Evolutionary conservation across 1,140 invertebrate genomes (phyloP), one percentile per base, ranked within the genome.

Genomic region (Drosophila willistoni): DNA sequence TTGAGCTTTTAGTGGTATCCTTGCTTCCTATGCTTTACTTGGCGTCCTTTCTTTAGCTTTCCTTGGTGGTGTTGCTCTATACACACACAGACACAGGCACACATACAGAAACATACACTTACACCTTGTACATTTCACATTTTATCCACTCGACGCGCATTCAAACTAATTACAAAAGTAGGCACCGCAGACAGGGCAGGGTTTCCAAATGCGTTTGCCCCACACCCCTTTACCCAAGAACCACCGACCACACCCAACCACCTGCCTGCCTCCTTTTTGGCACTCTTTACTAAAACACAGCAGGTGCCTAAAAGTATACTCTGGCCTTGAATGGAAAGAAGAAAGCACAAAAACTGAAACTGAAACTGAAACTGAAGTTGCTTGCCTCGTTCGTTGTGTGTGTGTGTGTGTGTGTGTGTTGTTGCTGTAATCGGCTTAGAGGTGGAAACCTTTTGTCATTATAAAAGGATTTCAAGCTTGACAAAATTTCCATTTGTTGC

Each of bases 361-460:
- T 47, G 19, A 19, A 13, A 36, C 56, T 33, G 34, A 25, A 68
- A 60, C 41, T 64, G 59, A 14, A 10, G 55, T 33, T 71, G 71
- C 36, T 47, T 39, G 44, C 7, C 51, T 74, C 6, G 34, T 36
- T 12, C 10, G 42, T 54, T 41, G 54, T 6, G 14, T 14, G 14
- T 7, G n/a, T 39, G 36, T 39, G 36, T 39, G 36, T 39, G 1
- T 39, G 62, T 73, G 74, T 70, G 70, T 69, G 9, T 65, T 70
- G 68, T 77, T 77, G 73, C 77, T 78, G 84, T 89, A 87, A 87
- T 87, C 84, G 84, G 84, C 84, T 87, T 87, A 87, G 77, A 87
- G 84, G 84, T 87, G 84, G 84, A 87, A 87, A 87, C 84, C 84
- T 89, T 87, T 87, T 87, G 84, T 87, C 84, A 87, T 87, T 87